A percentile compares a stretch with the other conserved stretches of the same genome.
These are phyloP conservation scores for Rhizomys pruinosus DNA, from an alignment of 2,113 vertebrate genomes.

Conservation along the genomic window DNA sequence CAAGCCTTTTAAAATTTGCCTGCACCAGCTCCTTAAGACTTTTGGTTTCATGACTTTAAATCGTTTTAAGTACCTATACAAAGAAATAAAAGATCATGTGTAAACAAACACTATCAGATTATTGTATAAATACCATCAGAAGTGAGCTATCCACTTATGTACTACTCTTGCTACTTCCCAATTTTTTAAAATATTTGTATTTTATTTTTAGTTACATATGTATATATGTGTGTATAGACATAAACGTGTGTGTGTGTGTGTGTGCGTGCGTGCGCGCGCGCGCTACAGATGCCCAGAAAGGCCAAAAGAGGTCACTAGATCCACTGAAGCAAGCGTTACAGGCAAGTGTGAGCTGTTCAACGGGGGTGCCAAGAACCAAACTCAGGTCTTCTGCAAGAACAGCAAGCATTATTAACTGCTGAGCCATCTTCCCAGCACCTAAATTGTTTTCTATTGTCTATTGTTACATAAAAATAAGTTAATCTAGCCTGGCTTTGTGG, in stretches of 20 bases:
- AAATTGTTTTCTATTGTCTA: slow-evolving; percentile 41
- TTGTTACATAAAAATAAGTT: slow-evolving; percentile 17
- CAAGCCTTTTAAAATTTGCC: slow-evolving; percentile 96
- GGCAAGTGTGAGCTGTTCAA: neutral
- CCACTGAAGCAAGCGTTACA: neutral
- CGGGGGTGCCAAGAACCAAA: too few species aligned
- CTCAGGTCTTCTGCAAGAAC: neutral
- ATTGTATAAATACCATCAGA: slow-evolving; percentile 39
- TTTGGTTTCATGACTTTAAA: slow-evolving; percentile 99
- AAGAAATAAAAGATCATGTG: slow-evolving; percentile 62
- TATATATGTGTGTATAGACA: neutral
- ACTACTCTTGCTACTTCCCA: neutral
- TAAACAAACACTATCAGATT: slow-evolving; percentile 50
- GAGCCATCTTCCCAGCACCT: neutral
- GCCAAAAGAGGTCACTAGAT: neutral
- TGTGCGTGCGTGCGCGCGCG: neutral
- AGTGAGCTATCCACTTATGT: neutral
- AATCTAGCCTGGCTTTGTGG: too few species aligned
- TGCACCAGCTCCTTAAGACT: slow-evolving; percentile 96
- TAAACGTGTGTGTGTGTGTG: neutral
- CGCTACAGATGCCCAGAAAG: neutral
- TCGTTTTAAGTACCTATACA: slow-evolving; percentile 93
- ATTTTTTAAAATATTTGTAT: neutral
- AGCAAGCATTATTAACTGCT: neutral
- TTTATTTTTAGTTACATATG: neutral